Base-by-base conservation (phyloP, 1,140 invertebrate genomes). In the Formica selysi region DNA sequence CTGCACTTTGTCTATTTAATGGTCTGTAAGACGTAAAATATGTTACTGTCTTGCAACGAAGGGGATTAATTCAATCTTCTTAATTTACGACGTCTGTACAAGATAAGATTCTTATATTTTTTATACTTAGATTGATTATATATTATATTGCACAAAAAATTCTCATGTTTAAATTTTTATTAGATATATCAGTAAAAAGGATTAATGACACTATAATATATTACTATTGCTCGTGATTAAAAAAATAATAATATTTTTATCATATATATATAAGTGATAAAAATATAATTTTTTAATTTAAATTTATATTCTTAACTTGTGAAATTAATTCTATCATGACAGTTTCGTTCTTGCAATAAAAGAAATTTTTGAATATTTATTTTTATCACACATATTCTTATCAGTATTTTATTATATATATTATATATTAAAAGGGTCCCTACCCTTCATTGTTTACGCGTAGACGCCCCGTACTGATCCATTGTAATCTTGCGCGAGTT, bases 1-100 rank as follows among this genome's bases (percentile, higher is more conserved):
- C 16, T 70, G 3, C 61, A 67, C 32, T 80, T 36, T 11, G 16
- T 36, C 61, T 11, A 29, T 54, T 80, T 70, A 80, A 70, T 41
- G 48, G 57, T 70, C 65, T 26, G 32, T 36, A 16, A 54, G 7
- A 68, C 48, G 13, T 54, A 54, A 73, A 67, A 16, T 26, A 26
- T 36, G 36, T 41, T 57, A 44, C 8, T 54, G 22, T 70, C 44
- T 54, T 44, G 64, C 6, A n/a, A 26, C 11, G 22, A 80, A 22
- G 7, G 48, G 48, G 32, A 70, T 70, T 68, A 41, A 32, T 29
- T 57, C 13, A 67, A 51, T 57, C 3, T 57, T 57, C 8, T 44
- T 26, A 62, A 76, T 48, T 79, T 68, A 16, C 44, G 0, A 13
- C 36, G 13, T 29, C 51, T 13, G 19, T 36, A 22, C 0, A 36